phyloP scores from a whole-genome alignment of 2,888 invertebrate genomes.

The Drosophila peninsularis region DNA sequence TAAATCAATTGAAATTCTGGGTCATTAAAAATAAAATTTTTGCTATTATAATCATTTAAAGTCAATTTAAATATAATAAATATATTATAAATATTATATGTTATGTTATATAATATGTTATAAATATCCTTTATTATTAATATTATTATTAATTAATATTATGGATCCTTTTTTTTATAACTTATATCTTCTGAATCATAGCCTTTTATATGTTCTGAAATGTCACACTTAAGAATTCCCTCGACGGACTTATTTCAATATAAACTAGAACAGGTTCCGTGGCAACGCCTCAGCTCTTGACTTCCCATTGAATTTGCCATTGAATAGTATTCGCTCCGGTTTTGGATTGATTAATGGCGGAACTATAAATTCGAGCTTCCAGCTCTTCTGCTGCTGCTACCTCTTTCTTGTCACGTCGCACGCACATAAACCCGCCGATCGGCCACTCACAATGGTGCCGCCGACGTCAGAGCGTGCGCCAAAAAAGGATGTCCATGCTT shows the following conservation, averaged over 20 bases:
- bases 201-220: background rate
- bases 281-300: background rate
- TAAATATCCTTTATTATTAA: no score
- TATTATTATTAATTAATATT: no score
- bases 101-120: no score
- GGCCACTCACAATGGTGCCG: conserved; percentile 47
- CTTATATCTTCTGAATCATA: background rate
- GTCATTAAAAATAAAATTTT: no score
- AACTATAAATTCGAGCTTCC: conserved; percentile 69
- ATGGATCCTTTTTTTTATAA: no score
- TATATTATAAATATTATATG: no score
- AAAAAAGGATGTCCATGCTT: conserved; percentile 71
- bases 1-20: no score
- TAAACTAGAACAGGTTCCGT: conserved; percentile 15
- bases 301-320: background rate
- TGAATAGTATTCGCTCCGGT: conserved; percentile 42
- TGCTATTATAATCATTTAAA: no score
- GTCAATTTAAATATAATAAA: no score
- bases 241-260: background rate
- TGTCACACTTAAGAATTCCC: background rate
- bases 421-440: conserved; percentile 69
- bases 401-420: conserved; percentile 77
- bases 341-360: conserved; percentile 76
- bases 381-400: conserved; percentile 61
- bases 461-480: conserved; percentile 65